Base-by-base conservation (phyloP, 2,113 vertebrate genomes). In the western clawed frog (Xenopus tropicalis) region DNA sequence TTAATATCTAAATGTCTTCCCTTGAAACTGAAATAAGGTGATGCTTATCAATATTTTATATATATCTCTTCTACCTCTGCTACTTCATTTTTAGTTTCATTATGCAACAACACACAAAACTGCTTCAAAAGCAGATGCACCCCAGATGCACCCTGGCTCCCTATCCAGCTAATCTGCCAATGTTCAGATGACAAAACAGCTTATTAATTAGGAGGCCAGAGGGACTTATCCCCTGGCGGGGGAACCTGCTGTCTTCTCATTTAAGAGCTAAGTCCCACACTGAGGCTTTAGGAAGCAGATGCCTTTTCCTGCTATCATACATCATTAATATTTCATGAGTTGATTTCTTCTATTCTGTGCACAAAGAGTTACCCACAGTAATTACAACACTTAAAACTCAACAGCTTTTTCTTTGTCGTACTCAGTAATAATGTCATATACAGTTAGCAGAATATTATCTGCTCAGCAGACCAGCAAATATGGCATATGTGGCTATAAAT, bases 231-330 rank as follows among this genome's bases (percentile, higher is more conserved):
- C 54, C 73, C 73, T 62, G 73, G 73, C 17, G 48, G 43, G 73
- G 58, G 57, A 62, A 54, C 73, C 66, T 76, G 73, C 73, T 76
- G 73, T 29, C 66, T 76, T 69, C 66, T 76, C 66, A 76, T 76
- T 76, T 76, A 76, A 58, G 63, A 67, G 46, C 44, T 62, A 62
- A 56, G 66, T 46, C 29, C 19, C 73, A 63, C 73, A 48, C 73
- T 69, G 73, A 62, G 66, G 58, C 46, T 69, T 62, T 54, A 48
- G 58, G 66, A 76, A 43, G 59, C 65, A 42, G 43, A 56, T 51
- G 44, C 61, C 59, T 68, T 59, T 68, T 63, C 46, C 73, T 13
- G 68, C 66, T 66, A 63, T 62, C 66, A 56, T 44, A 24, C 44
- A 37, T 12, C 66, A 76, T 76, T 63, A 64, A 76, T 76, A 69